Base-by-base conservation (phyloP, 2,888 invertebrate genomes). In the Tachina grossa region DNA sequence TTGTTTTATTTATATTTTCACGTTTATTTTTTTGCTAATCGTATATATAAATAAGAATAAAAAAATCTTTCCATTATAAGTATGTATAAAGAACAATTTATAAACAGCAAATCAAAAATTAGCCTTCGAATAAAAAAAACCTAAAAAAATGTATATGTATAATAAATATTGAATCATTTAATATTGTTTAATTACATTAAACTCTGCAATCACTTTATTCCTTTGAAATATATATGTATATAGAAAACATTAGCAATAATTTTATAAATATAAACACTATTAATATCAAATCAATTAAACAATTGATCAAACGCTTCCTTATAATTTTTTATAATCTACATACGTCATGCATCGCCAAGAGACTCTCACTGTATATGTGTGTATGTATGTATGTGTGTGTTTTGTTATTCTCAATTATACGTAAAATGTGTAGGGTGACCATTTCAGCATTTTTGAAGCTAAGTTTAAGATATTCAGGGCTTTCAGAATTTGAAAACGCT, bases 21-120 rank as follows among this genome's bases (percentile, higher is more conserved):
- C 31, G 16, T 61, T 68, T 31, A 31, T 31, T 31, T 31, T 31
- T 61, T 81, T 69, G 53, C 61, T 75, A 75, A 61, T 61, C 53
- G 49, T 80, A 66, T 57, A 74, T 80, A 81, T 69, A 75, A 81
- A 75, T 75, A 47, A 81, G 75, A 75, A 69, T 81, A 69, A 61
- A 81, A 80, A 81, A 81, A 45, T 22, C 45, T 55, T 69, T 45
- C 13, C 39, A 31, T 45, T 68, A 61, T 53, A 74, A 43, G 51
- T 68, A 53, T 69, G 51, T 74, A 53, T 69, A 69, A 59, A 74
- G 55, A 43, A 66, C 65, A 57, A 66, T 72, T 53, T 72, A 65
- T 63, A 65, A 65, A 65, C 65, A 79, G 71, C 39, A 72, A 72
- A 72, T 39, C 22, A 61, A 68, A 61, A 61, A 74, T 68, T 53